Evolutionary conservation across 2,888 invertebrate species (phyloP), one percentile per base, ranked within the genome.

Genomic region (Brachynemurus nebulosus): DNA sequence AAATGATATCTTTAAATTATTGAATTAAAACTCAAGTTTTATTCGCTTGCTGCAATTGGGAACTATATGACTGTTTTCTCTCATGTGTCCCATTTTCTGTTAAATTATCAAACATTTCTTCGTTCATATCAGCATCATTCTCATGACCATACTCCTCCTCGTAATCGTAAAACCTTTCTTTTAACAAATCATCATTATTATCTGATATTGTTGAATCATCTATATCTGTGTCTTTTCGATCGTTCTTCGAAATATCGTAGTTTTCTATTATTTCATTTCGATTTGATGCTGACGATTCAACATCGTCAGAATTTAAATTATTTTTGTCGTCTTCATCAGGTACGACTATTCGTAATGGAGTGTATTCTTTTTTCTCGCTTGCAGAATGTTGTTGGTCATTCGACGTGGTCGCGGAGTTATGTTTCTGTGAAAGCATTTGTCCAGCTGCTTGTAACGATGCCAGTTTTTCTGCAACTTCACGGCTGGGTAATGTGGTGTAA

Each of bases 401-500:
- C 47, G 67, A 66, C 1, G 66, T 65, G 2, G 62, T 58, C n/a
- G 64, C 65, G 19, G 58, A 48, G 4, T 64, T 47, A 23, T 65
- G 61, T 47, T 62, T 25, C n/a, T n/a, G n/a, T 66, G 16, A 67
- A 50, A 47, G 65, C 65, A 43, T 56, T 55, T 71, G 69, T 38
- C 72, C 70, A 12, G 72, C 68, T 41, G 71, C 71, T 48, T 76
- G 74, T 2, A 73, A 63, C 46, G 75, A 70, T 0, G 74, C 74
- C 45, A 76, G 55, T 23, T 72, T 70, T 39, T 76, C 75, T 9
- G 76, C 76, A 1, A 73, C 71, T 58, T 78, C 72, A 18, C 73
- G 70, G 49, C 71, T 78, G 11, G 78, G 76, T 21, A 79, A 61
- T 1, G 75, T 71, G 1, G 78, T 69, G 52, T 73, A 79, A 16